Base-by-base conservation (phyloP, 1,140 invertebrate genomes). In the Pseudachorutes palmiensis region DNA sequence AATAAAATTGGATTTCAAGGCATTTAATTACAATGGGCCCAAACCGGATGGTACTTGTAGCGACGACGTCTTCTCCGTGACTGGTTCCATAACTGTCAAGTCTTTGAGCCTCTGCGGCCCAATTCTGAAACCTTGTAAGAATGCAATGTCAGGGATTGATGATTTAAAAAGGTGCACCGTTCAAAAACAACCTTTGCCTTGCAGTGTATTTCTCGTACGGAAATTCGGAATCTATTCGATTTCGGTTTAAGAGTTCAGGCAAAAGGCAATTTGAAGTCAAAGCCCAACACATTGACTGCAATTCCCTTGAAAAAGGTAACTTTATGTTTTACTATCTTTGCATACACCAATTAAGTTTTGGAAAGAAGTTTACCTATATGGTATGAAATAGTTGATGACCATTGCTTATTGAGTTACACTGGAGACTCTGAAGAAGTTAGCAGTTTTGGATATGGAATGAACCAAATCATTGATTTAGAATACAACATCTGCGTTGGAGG, bases 401-500 rank as follows among this genome's bases (percentile, higher is more conserved):
- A 55, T 26, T 55, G 51, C 51, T 22, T 55, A 5, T 3, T 55
- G 14, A 55, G 24, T 24, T 16, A 55, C 12, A 55, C 3, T 22
- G 24, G 5, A 26, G 12, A 9, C 3, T 55, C 51, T 26, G 51
- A 22, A 5, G 5, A 5, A 5, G 51, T 55, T 14, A 5, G 24
- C 9, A 55, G 51, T 22, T 55, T 55, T 24, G 51, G 51, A 9
- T 55, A 55, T 22, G 51, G 51, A 19, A 55, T 16, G 12, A 14
- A 55, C 51, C 51, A 55, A 55, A 55, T 55, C 51, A 26, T 5
- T 55, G 51, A 24, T 12, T 26, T 55, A 24, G 51, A 55, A 26
- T 55, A 55, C 24, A 55, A 14, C 51, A 55, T 55, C 5, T 55
- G 51, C 51, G 51, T 55, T 55, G 51, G 51, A 12, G 51, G 51